A percentile compares a stretch with the other conserved stretches of the same genome.
Evolutionary conservation across 2,113 vertebrate species (phyloP).

Genomic region (Astur gentilis): DNA sequence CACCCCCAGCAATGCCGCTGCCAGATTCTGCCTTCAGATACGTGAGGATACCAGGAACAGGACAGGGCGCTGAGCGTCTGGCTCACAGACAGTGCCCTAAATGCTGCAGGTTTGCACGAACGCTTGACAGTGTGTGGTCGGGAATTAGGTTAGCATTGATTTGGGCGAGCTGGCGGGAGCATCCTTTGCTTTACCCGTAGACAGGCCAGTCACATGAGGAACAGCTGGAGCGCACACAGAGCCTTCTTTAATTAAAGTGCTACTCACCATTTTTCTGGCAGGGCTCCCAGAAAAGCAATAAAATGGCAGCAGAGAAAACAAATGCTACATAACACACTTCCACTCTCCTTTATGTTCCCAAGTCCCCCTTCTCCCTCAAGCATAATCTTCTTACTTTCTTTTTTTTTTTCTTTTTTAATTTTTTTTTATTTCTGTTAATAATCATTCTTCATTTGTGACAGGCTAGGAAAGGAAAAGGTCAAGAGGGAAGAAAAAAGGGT

Average conservation of each 20-base stretch:
- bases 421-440: slow-evolving; percentile 5
- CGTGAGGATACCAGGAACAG: background rate
- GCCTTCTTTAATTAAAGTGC: slow-evolving; percentile 64
- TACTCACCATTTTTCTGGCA: slow-evolving; percentile 52
- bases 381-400: background rate
- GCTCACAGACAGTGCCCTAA: background rate
- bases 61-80: accelerated
- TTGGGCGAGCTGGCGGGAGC: background rate
- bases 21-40: background rate
- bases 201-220: slow-evolving; percentile 45
- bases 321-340: slow-evolving; percentile 34
- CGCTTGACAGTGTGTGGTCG: background rate
- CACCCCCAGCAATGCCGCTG: background rate
- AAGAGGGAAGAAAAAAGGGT: slow-evolving; percentile 24
- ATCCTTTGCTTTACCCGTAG: slow-evolving; percentile 10
- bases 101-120: background rate
- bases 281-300: slow-evolving; percentile 58
- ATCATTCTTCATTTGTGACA: slow-evolving; percentile 37
- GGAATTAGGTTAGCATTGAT: slow-evolving; percentile 33
- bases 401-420: background rate
- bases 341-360: slow-evolving; percentile 11
- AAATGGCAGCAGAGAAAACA: slow-evolving; percentile 63
- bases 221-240: slow-evolving; percentile 58
- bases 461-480: slow-evolving; percentile 37
- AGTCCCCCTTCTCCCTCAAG: background rate